A percentile compares a stretch with the other conserved stretches of the same genome.
Conservation (phyloP, 2,797 vertebrate species). For the Rallus crepitans region DNA sequence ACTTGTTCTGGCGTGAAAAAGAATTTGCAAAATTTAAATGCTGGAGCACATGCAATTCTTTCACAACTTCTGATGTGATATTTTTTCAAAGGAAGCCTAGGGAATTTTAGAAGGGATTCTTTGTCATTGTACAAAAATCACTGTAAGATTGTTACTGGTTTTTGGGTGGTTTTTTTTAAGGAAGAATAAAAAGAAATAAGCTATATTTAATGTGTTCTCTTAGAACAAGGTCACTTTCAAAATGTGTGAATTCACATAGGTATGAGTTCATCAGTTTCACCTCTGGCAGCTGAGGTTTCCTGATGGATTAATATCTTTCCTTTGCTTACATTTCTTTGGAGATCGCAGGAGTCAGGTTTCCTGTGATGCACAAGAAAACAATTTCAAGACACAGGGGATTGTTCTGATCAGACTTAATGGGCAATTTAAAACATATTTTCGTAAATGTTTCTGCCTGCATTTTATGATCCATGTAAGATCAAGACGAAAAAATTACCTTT, state of each 20-base stretch:
- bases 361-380: neutral
- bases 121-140: neutral
- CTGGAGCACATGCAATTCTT: fast-evolving
- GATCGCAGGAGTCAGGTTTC: neutral
- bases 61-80: neutral
- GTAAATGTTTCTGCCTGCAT: neutral
- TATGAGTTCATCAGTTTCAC: neutral
- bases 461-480: neutral
- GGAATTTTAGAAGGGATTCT: neutral
- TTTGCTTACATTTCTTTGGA: neutral
- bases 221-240: neutral
- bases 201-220: neutral
- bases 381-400: neutral
- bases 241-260: neutral
- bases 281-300: neutral
- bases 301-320: neutral
- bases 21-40: neutral
- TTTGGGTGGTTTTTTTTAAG: neutral
- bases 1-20: neutral
- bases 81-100: neutral
- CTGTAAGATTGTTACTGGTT: neutral
- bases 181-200: neutral
- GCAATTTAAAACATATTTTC: neutral
- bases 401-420: neutral
- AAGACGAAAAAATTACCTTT: neutral